These are phyloP conservation scores for Caerostris extrusa DNA, from an alignment of 1,140 invertebrate genomes.

Conservation along the genomic window DNA sequence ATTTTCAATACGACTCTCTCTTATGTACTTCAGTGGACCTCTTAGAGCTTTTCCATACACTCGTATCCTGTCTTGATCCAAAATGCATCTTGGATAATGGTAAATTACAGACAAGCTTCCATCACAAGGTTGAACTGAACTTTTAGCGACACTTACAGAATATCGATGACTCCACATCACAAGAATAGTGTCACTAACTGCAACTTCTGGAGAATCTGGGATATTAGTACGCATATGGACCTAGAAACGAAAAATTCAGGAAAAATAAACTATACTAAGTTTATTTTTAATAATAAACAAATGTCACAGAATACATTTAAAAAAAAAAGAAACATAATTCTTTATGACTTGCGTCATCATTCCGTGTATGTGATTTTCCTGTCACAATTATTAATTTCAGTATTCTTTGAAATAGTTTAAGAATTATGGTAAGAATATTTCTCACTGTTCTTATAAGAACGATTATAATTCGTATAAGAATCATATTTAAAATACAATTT, in stretches of 20 bases:
- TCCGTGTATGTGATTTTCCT: not conserved
- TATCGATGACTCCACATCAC: conserved; percentile 78
- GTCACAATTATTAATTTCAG: too few species aligned
- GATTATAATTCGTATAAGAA: too few species aligned
- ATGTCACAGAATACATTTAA: too few species aligned
- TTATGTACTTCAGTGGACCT: conserved; percentile 76
- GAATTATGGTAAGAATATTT: too few species aligned
- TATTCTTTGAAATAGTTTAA: too few species aligned
- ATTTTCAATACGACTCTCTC: conserved; percentile 77
- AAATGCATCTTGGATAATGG: conserved; percentile 77
- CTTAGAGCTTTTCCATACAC: conserved; percentile 78
- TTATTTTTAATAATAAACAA: too few species aligned
- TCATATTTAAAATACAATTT: too few species aligned
- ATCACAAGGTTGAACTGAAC: conserved; percentile 70
- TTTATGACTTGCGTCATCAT: not conserved
- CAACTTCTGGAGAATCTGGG: conserved; percentile 56
- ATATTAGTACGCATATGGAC: conserved; percentile 44
- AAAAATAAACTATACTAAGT: not conserved
- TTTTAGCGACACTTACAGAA: conserved; percentile 75
- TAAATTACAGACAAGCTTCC: conserved; percentile 78
- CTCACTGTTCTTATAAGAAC: too few species aligned
- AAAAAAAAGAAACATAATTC: too few species aligned
- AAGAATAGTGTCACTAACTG: conserved; percentile 76
- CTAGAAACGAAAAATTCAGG: conserved; percentile 11
- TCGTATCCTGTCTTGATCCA: conserved; percentile 78